Base-by-base conservation (phyloP, 1,140 invertebrate species). In the Branchinecta lindahli region DNA sequence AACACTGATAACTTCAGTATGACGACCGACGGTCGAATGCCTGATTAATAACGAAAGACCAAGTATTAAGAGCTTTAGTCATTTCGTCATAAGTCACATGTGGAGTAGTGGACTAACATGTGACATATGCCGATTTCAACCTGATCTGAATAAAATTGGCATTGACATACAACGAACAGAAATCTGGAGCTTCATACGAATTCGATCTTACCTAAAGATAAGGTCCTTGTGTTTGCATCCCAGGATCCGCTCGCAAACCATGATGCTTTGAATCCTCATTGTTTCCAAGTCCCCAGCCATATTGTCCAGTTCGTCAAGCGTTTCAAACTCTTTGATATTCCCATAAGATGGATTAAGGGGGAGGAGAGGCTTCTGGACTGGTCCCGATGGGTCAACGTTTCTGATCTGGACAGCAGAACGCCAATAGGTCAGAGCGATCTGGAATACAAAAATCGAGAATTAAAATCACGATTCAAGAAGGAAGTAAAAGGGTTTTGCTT, bases 231-330 rank as follows among this genome's bases (percentile, higher is more conserved):
- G 91, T 73, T 84, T 78, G 8, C 85, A 80, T 7, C 90, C 91
- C 45, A 94, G 80, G 74, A 94, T 87, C 75, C 91, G 81, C 78
- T 91, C 88, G 72, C 87, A 88, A 71, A 94, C 89, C 10, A 94
- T 77, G 66, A 94, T 78, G 76, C 89, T 89, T 77, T 93, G 91
- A 74, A 87, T 88, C 71, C 89, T 82, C 79, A 93, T 85, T 4
- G 84, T 84, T 80, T 94, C 91, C 70, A 91, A 81, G 78, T 93
- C 89, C 0, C 84, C 81, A 45, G 85, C 82, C 21, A 90, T 83
- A 61, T 83, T 82, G 70, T 88, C 86, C 12, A 94, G 79, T 75
- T 92, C 89, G 45, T 84, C 84, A 21, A 83, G 72, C 2, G 84
- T 85, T 44, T 81, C 80, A 79, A 92, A 93, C 78, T 93, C 91